Percentiles rank a stretch among this genome's conserved stretches.
phyloP scores from a whole-genome alignment of 2,888 invertebrate genomes.

The Empis stercorea region DNA sequence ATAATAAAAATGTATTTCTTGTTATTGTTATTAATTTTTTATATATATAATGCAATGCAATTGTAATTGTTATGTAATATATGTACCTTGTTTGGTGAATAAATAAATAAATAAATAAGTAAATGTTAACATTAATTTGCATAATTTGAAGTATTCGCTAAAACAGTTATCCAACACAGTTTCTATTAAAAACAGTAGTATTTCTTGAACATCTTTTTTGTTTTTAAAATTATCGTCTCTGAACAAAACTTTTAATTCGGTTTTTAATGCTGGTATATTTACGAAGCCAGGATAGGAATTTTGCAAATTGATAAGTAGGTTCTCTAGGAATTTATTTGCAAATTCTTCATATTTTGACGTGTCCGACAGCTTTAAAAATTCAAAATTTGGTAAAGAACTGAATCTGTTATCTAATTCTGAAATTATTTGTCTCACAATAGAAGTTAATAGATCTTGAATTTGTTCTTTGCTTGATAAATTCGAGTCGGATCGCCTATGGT shows the following conservation, averaged over 20 bases:
- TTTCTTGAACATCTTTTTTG: background rate
- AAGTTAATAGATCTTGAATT: background rate
- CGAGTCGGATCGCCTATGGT: background rate
- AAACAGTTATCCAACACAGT: background rate
- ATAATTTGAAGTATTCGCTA: background rate
- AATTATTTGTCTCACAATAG: background rate
- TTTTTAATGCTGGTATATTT: conserved; percentile 1
- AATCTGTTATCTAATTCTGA: background rate
- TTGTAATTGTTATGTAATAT: too few relatives aligned
- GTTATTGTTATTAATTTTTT: too few relatives aligned
- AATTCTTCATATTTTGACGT: background rate
- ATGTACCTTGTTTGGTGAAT: too few relatives aligned
- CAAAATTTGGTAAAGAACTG: background rate
- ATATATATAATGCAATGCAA: too few relatives aligned
- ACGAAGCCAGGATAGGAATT: background rate
- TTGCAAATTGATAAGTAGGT: background rate
- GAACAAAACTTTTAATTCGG: background rate
- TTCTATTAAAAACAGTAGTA: background rate
- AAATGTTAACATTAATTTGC: background rate
- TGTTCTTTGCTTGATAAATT: background rate
- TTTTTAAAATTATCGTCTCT: background rate
- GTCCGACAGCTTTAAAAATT: background rate
- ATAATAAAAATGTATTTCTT: too few relatives aligned
- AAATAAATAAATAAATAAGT: too few relatives aligned
- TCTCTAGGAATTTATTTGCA: background rate